Percentiles rank a stretch among this genome's conserved stretches.
Conservation (phyloP, 2,113 vertebrate species). For the Clarias gariepinus region DNA sequence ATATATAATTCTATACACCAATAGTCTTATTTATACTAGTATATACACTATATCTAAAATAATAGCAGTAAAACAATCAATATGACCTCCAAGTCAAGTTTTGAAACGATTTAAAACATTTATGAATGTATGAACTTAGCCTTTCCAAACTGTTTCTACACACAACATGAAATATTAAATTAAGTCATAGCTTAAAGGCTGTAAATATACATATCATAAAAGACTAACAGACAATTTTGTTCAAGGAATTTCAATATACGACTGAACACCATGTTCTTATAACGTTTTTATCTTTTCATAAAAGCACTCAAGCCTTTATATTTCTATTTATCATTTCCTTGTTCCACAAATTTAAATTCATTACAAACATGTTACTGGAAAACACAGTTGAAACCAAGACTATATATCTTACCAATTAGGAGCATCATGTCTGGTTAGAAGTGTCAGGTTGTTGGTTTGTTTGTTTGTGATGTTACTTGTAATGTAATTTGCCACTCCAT, state of each 20-base stretch:
- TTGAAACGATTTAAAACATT: not conserved
- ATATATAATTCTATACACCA: not conserved
- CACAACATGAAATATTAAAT: not conserved
- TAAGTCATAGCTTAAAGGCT: not conserved
- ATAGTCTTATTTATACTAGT: not conserved
- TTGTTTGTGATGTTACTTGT: slow-evolving; percentile 34
- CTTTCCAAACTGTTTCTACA: not conserved
- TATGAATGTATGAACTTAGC: not conserved
- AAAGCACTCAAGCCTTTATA: not conserved
- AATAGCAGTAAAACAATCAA: not conserved
- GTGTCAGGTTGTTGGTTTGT: slow-evolving; percentile 40
- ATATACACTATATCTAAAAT: not conserved
- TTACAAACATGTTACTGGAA: not conserved
- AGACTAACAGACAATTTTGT: not conserved
- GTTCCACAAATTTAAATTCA: not conserved
- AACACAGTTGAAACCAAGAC: not conserved
- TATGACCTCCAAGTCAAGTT: not conserved
- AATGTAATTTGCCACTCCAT: slow-evolving; percentile 34
- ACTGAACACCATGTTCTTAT: not conserved
- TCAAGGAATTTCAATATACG: not conserved
- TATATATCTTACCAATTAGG: slow-evolving; percentile 44
- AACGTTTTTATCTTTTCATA: not conserved
- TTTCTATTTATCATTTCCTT: not conserved
- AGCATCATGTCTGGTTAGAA: slow-evolving; percentile 32
- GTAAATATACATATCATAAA: not conserved